Base-by-base conservation (phyloP, 2,113 vertebrate species). In the Microtus ochrogaster region DNA sequence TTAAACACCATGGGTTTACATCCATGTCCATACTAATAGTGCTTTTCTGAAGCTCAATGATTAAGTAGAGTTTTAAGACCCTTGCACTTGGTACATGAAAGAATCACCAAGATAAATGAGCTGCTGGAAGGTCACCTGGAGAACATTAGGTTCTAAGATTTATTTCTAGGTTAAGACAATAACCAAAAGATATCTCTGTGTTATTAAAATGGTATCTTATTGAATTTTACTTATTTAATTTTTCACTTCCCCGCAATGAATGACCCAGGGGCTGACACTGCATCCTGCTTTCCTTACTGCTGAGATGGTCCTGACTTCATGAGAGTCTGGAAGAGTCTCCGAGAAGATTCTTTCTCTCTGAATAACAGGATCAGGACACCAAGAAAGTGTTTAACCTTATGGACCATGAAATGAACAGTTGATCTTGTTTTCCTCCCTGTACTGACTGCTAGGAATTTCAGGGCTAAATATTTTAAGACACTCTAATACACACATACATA, bases 31-130 rank as follows among this genome's bases (percentile, higher is more conserved):
- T 41, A 78, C 22, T n/a, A 92, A 79, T 52, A 84, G 90, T 28
- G 39, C 70, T 86, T 58, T 70, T 39, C 8, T 76, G 47, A 81
- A 41, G 58, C 3, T 79, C 58, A 77, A 2, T 83, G 39, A 4
- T 82, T 77, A 52, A 68, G n/a, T 22, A n/a, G 90, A 89, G 70
- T 85, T 87, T 89, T 85, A 21, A 89, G 77, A 24, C 78, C 84
- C 26, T 9, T 79, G 19, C 52, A 73, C 33, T 26, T 92, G 22
- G 55, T 28, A 55, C 83, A 91, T 73, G 44, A 55, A 95, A 58
- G 68, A 79, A 24, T 12, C 49, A 41, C 2, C 87, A 30, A 90
- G 22, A 90, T n/a, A 93, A 83, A 91, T 72, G 65, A 44, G 81
- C 84, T 82, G 83, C 39, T 76, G 7, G 55, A 94, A 3, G 11